Base-by-base conservation (phyloP, 1,140 invertebrate genomes). In the Dendroctonus valens region DNA sequence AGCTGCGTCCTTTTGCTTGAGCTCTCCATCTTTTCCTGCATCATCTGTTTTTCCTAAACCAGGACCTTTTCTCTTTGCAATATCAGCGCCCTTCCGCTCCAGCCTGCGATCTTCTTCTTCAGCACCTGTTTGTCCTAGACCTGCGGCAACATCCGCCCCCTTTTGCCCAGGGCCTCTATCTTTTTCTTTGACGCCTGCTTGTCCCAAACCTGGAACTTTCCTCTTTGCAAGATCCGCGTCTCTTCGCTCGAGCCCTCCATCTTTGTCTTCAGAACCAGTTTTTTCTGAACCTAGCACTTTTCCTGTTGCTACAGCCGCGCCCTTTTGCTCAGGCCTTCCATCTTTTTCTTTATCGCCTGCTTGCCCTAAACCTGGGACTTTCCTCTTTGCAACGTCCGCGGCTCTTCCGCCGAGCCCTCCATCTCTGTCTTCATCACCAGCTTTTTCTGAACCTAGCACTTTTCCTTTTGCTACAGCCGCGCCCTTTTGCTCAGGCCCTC, bases 201-300 rank as follows among this genome's bases (percentile, higher is more conserved):
- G 42, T n/a, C 42, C 42, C n/a, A 44, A 7, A 44, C 42, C 42
- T 44, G 42, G n/a, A n/a, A 44, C n/a, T 44, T 44, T n/a, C 7
- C 42, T n/a, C n/a, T 44, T n/a, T 44, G 42, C n/a, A 44, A n/a
- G 42, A 8, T 44, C n/a, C n/a, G n/a, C n/a, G n/a, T n/a, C n/a
- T n/a, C n/a, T n/a, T n/a, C n/a, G n/a, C 42, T 44, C 42, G 42
- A 7, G 42, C 42, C 42, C 42, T 44, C n/a, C n/a, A 8, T n/a
- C 42, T 44, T 44, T 44, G 42, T 44, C 39, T 55, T 55, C 38
- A n/a, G 42, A 7, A n/a, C 42, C 7, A n/a, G 42, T 44, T 44
- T 44, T 7, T 44, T n/a, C n/a, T 44, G 42, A 44, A 44, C 7
- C 7, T 44, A n/a, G n/a, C 42, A n/a, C n/a, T 44, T 44, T 44